Conservation (phyloP, 1,140 invertebrate genomes). For the Vollenhovia emeryi region DNA sequence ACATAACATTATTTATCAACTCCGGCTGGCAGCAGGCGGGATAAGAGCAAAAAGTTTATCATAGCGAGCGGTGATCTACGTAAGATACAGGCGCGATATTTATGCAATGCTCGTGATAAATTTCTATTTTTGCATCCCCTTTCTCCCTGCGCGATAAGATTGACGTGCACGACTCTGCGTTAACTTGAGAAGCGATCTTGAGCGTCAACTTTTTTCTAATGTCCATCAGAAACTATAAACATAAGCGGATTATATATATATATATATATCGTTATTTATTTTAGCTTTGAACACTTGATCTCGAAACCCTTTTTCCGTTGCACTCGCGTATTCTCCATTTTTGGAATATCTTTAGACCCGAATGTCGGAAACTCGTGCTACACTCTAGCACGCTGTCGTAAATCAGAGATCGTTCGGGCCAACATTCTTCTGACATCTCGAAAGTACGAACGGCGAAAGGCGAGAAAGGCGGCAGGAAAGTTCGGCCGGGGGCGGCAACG, state of each 20-base stretch:
- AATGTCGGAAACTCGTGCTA: not conserved
- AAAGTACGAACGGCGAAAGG: slow-evolving; percentile 8
- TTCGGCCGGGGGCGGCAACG: not conserved
- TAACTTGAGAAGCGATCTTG: not conserved
- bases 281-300: not conserved
- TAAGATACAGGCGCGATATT: slow-evolving; percentile 24
- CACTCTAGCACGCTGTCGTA: not conserved
- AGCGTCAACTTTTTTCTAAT: too few relatives aligned
- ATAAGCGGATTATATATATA: not conserved
- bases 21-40: not conserved
- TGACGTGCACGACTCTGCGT: not conserved
- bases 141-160: not conserved
- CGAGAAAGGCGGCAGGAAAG: slow-evolving; percentile 24
- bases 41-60: slow-evolving; percentile 29
- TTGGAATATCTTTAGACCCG: not conserved
- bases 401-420: slow-evolving; percentile 10
- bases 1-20: slow-evolving; percentile 54
- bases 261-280: not conserved
- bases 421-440: slow-evolving; percentile 31
- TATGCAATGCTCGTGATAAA: not conserved
- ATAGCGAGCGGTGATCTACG: not conserved
- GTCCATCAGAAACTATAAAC: not conserved
- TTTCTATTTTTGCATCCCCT: not conserved
- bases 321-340: not conserved
- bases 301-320: not conserved